Base-by-base conservation (phyloP, 2,113 vertebrate species). In the Xiphorhynchus elegans region DNA sequence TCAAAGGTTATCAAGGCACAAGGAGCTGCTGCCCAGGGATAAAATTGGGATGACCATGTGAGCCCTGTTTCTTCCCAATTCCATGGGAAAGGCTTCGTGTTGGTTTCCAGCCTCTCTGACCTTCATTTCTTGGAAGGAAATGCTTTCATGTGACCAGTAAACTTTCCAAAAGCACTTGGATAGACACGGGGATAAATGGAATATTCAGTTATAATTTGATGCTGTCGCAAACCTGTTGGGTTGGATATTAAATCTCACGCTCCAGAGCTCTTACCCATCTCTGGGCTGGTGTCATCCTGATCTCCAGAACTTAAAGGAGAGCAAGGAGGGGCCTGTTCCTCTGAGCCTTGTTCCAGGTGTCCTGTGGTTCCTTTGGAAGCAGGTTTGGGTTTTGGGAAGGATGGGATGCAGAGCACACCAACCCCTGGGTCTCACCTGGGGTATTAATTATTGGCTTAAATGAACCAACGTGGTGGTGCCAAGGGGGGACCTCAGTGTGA, bases 401-500 rank as follows among this genome's bases (percentile, higher is more conserved):
- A 2, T 8, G 69, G 82, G 42, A 21, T 9, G 56, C 89, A 35
- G 63, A 70, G 84, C 58, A 7, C 12, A n/a, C 19, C 40, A 60
- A 53, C 79, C 82, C 66, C 25, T 1, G 29, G 39, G 35, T 52
- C 29, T 73, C 74, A 26, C 26, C 66, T 6, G 14, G 7, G 29
- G 1, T 21, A 16, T 31, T 70, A 64, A 62, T 87, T 14, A 0
- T 1, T 20, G 52, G 7, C 28, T 52, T 33, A 4, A 84, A 6
- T 10, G n/a, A 6, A 76, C 10, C 2, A 14, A 18, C 31, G 42
- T 5, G 74, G 14, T 29, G 8, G 0, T 7, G 58, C 37, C 58
- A 5, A 42, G 70, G 4, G 0, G 42, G 52, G 31, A 6, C 9
- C 31, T 9, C 2, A 1, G 37, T 23, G 59, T 9, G 55, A 4